Conservation (phyloP, 2,888 invertebrate genomes). For the Apocheima hispidaria region DNA sequence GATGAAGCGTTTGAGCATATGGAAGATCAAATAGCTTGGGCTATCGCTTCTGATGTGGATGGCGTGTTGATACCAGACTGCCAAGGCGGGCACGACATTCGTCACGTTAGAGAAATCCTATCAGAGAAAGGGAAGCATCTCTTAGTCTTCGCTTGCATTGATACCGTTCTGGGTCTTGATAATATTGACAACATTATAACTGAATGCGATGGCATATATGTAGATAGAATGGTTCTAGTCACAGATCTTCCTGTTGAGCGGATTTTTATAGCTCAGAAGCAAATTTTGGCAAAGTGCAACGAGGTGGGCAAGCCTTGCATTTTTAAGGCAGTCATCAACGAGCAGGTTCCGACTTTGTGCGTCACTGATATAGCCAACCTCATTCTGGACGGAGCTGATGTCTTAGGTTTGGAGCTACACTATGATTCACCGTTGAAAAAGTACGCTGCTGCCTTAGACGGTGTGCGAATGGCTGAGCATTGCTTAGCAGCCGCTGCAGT, state of each 20-base stretch:
- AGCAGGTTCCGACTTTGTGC: constrained; percentile 91
- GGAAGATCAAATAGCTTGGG: constrained; percentile 79
- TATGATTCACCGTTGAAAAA: constrained; percentile 77
- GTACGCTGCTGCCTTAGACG: constrained; percentile 63
- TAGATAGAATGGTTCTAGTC: constrained; percentile 94
- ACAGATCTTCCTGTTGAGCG: constrained; percentile 95
- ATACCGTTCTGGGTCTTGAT: constrained; percentile 67
- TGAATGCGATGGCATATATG: constrained; percentile 94
- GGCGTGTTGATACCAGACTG: constrained; percentile 71
- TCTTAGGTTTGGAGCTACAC: constrained; percentile 91
- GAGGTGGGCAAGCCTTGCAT: constrained; percentile 94
- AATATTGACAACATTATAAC: constrained; percentile 91
- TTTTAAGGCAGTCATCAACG: constrained; percentile 95
- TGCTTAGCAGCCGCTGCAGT: constrained; percentile 90
- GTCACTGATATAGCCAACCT: constrained; percentile 96
- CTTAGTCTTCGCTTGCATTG: constrained; percentile 74
- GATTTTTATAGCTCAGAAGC: constrained; percentile 95
- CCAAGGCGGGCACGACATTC: constrained; percentile 66
- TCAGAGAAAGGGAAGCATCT: constrained; percentile 77
- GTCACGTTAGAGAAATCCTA: constrained; percentile 62
- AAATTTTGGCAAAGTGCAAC: constrained; percentile 94
- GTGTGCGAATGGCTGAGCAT: constrained; percentile 85
- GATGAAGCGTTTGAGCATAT: constrained; percentile 89
- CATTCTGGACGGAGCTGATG: constrained; percentile 95
- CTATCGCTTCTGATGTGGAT: constrained; percentile 75